Evolutionary conservation across 2,113 vertebrate genomes (phyloP).

Genomic region (Hyaena hyaena): DNA sequence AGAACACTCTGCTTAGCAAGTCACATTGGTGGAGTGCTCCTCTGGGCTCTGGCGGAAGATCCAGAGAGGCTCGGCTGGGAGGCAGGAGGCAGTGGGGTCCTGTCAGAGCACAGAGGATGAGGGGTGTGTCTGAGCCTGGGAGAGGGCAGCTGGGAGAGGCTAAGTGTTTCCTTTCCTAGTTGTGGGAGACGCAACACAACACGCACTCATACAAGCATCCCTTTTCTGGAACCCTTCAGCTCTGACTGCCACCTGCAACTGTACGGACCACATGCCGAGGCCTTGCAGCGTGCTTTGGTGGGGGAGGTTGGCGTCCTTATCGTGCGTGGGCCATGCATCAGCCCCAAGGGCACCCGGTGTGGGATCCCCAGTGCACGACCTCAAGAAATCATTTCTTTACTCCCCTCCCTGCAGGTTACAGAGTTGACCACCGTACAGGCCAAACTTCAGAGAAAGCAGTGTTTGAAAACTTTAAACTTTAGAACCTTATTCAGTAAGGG

Average conservation of each 20-base stretch:
- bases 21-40: too few relatives aligned
- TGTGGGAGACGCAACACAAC: too few relatives aligned
- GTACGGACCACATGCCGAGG: neutral
- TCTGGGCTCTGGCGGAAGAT: accelerated
- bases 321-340: neutral
- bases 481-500: neutral
- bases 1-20: neutral
- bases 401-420: neutral
- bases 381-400: accelerated
- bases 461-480: neutral
- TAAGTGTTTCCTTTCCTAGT: neutral
- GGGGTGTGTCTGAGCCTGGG: neutral
- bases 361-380: neutral
- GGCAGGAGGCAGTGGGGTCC: neutral
- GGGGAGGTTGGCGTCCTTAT: accelerated
- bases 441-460: neutral
- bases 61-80: neutral
- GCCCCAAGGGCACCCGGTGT: neutral
- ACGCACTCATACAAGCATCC: neutral
- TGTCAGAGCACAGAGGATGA: neutral
- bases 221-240: neutral
- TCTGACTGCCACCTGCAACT: conserved; percentile 26
- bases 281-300: neutral
- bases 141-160: too few relatives aligned
- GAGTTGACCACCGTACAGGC: accelerated